A percentile compares a stretch with the other conserved stretches of the same genome.
Evolutionary conservation across 2,797 vertebrate genomes (phyloP).

Genomic region (Myotis myotis): DNA sequence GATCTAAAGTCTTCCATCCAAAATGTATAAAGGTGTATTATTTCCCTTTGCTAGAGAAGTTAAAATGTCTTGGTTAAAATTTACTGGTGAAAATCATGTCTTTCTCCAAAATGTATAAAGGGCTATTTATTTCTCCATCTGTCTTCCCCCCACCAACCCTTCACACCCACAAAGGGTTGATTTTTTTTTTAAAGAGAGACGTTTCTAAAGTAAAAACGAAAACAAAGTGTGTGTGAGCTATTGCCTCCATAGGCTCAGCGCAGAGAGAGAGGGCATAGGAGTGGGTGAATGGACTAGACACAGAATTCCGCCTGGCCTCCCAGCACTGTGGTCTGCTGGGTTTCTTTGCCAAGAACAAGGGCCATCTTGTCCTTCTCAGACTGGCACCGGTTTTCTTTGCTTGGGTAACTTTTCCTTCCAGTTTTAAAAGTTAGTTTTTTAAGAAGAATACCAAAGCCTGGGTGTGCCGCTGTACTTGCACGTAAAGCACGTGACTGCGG

Average conservation of each 20-base stretch:
- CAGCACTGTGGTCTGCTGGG: too few species aligned
- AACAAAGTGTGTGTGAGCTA: neutral
- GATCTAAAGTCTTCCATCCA: neutral
- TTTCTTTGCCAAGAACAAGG: neutral
- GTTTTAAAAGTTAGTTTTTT: slow-evolving; percentile 4
- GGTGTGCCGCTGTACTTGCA: neutral
- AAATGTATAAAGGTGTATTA: too few species aligned
- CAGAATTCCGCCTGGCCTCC: neutral
- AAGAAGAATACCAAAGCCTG: neutral
- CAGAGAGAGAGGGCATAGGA: neutral
- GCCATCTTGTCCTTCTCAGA: neutral
- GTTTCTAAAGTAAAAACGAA: neutral
- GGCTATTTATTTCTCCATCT: neutral
- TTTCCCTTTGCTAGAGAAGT: neutral
- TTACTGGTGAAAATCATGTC: neutral
- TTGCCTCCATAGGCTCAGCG: neutral
- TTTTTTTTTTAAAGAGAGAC: neutral
- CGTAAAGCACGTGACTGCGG: neutral
- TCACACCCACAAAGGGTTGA: neutral
- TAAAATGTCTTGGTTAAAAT: slow-evolving; percentile 27
- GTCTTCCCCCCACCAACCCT: neutral
- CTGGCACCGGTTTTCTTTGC: neutral
- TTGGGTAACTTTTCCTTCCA: neutral
- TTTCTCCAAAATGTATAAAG: neutral
- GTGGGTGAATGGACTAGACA: neutral